Conservation (phyloP, 37 sponge, comb jelly and placozoan species). For the Diacarnus erythraeanus region DNA sequence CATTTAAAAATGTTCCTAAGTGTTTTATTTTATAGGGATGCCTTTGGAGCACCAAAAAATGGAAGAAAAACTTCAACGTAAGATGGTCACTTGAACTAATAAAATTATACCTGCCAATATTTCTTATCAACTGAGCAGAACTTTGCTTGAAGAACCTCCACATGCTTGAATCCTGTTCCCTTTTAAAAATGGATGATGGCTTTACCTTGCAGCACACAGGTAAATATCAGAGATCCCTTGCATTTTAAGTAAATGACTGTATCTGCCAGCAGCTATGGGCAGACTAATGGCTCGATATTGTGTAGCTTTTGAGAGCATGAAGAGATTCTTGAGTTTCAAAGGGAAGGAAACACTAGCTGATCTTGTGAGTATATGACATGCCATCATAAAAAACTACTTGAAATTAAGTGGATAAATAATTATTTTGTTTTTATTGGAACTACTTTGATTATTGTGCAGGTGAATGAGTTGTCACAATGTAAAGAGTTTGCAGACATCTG, state of each 20-base stretch:
- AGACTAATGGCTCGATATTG: slow-evolving; percentile 95
- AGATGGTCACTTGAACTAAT: neutral
- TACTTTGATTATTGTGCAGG: slow-evolving; percentile 27
- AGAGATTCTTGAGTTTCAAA: slow-evolving; percentile 71
- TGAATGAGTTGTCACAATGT: slow-evolving; percentile 66
- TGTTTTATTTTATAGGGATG: slow-evolving; percentile 33
- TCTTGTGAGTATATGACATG: slow-evolving; percentile 38
- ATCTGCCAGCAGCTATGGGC: slow-evolving; percentile 68
- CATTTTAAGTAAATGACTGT: neutral
- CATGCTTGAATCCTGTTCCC: slow-evolving; percentile 50
- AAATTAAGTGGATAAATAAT: no score
- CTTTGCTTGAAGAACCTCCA: slow-evolving; percentile 80
- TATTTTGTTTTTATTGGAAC: neutral
- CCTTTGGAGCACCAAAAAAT: slow-evolving; percentile 56
- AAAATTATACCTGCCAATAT: neutral
- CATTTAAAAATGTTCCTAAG: neutral
- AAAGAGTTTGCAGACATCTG: slow-evolving; percentile 90
- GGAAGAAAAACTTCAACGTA: slow-evolving; percentile 86
- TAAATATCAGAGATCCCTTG: neutral
- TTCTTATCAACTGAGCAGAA: slow-evolving; percentile 45
- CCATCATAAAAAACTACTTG: neutral
- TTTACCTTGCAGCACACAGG: slow-evolving; percentile 80
- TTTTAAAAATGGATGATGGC: slow-evolving; percentile 82
- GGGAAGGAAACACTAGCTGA: slow-evolving; percentile 59
- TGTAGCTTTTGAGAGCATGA: slow-evolving; percentile 93